Conservation (phyloP, 2,888 invertebrate species). For the Erebia palarica region DNA sequence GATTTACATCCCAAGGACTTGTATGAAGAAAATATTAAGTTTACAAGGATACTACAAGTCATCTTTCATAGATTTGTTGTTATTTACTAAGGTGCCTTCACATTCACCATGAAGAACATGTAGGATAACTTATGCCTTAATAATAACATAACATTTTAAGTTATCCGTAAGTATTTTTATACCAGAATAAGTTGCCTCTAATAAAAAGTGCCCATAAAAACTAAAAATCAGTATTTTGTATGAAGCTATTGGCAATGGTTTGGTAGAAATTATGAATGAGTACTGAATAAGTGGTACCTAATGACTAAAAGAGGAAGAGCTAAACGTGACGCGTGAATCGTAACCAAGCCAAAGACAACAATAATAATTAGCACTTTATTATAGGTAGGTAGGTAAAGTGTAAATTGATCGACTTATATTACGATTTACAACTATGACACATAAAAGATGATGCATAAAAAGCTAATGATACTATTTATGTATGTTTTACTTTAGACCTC, state of each 20-base stretch:
- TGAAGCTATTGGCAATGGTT: not conserved
- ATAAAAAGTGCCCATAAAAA: not conserved
- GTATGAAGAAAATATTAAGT: slow-evolving; percentile 6
- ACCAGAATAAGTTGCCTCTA: too few relatives aligned
- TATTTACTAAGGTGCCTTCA: not conserved
- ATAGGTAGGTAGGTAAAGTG: not conserved
- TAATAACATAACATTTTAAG: too few relatives aligned
- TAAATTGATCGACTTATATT: not conserved
- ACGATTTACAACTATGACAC: slow-evolving; percentile 5
- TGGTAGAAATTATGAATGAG: slow-evolving; percentile 3
- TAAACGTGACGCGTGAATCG: slow-evolving; percentile 2
- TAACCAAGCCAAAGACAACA: not conserved
- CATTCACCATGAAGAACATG: too few relatives aligned
- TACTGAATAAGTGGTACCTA: too few relatives aligned
- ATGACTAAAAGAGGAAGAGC: slow-evolving; percentile 1
- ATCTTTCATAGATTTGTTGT: not conserved
- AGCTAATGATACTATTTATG: too few relatives aligned
- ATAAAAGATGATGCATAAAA: not conserved
- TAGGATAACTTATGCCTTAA: too few relatives aligned
- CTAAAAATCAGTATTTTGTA: not conserved
- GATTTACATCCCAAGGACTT: slow-evolving; percentile 8
- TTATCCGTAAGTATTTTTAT: too few relatives aligned
- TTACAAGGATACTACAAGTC: slow-evolving; percentile 3
- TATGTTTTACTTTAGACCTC: too few relatives aligned
- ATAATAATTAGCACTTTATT: not conserved